Evolutionary conservation across 2,113 vertebrate species (phyloP).

Genomic region (Hyaena hyaena): DNA sequence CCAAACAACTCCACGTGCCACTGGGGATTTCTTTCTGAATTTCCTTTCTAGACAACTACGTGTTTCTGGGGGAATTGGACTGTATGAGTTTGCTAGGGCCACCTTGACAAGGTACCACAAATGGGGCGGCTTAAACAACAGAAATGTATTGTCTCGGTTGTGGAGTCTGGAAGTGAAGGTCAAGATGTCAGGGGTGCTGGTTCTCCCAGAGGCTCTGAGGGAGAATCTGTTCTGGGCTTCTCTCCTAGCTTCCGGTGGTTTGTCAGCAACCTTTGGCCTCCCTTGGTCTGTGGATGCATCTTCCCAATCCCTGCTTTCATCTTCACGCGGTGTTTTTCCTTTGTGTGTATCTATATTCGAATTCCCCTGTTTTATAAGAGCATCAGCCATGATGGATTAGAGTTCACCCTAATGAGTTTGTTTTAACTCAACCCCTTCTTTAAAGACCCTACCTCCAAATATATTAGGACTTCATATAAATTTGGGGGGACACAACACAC

Average conservation of each 20-base stretch:
- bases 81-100: neutral
- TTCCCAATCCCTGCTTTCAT: neutral
- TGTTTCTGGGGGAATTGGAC: neutral
- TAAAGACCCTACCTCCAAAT: neutral
- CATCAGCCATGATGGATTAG: neutral
- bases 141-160: neutral
- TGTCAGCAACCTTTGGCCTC: neutral
- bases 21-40: neutral
- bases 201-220: neutral
- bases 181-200: neutral
- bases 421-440: slow-evolving; percentile 7
- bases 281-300: neutral
- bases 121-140: neutral
- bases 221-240: no score
- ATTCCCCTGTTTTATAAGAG: neutral
- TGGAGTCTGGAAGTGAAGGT: neutral
- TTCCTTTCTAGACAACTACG: neutral
- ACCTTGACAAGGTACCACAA: neutral
- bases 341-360: neutral
- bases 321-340: neutral
- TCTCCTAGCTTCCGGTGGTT: neutral
- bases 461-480: neutral
- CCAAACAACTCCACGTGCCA: neutral
- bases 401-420: neutral
- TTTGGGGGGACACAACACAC: neutral